Base-by-base conservation (phyloP, 2,888 invertebrate species). In the Hirtodrosophila cameraria region DNA sequence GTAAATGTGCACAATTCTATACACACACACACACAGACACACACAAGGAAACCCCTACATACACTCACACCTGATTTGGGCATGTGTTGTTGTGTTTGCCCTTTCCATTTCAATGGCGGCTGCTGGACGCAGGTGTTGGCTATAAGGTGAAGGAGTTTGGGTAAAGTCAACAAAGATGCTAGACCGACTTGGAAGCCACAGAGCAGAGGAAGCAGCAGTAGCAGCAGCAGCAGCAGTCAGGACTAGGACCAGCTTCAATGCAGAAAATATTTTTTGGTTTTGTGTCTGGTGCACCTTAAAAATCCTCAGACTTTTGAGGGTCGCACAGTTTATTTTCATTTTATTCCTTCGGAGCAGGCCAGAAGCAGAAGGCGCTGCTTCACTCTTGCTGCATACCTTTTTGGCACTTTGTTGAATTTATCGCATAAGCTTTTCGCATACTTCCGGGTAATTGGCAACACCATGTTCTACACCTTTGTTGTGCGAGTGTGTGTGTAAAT, bases 361-460 rank as follows among this genome's bases (percentile, higher is more conserved):
- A n/a, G 50, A 18, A 27, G 16, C 0, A 25, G 33, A 18, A 39
- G 45, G 25, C 23, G 15, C 42, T 30, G 55, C 61, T 49, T 7
- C 49, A 35, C 62, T 59, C 75, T n/a, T n/a, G 63, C 54, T 83
- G 86, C 86, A 86, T 82, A 82, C 87, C 86, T 78, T 87, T 85
- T 75, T 87, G 87, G 77, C 87, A 85, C 86, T 86, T 85, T 86
- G 69, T 65, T 75, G 84, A 85, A 85, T 85, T 85, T 85, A 85
- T 82, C 87, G 87, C 86, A 82, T 87, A 81, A 86, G 85, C 84
- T 87, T 84, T 86, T 81, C 79, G 85, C 87, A 87, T 84, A 85
- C 85, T 86, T 85, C 85, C 79, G 86, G 79, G 88, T 86, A 86
- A 86, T 86, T 86, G 86, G 88, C 86, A 87, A 86, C 86, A 75